A percentile compares a stretch with the other conserved stretches of the same genome.
These are phyloP conservation scores for Mesorhabditis belari DNA, from an alignment of 2,888 invertebrate genomes.

Conservation along the genomic window DNA sequence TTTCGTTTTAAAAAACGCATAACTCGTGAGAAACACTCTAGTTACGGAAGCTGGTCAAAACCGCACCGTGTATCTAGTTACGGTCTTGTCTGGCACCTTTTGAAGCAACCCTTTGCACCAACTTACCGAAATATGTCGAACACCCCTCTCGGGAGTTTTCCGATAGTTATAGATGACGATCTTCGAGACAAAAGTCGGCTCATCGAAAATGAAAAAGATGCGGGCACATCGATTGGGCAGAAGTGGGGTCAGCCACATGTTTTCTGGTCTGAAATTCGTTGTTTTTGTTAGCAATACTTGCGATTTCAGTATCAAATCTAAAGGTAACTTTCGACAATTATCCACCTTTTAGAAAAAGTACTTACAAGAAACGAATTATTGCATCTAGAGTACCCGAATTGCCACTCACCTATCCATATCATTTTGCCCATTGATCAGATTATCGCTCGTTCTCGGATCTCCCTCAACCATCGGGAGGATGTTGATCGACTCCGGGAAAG, in stretches of 20 bases:
- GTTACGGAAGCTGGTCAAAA: no score
- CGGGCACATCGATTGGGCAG: conserved; percentile 66
- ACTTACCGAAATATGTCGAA: conserved; percentile 72
- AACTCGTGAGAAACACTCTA: no score
- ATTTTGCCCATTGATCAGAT: conserved; percentile 69
- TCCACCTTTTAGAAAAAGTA: background rate
- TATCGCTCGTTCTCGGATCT: conserved; percentile 72
- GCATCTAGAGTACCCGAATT: no score
- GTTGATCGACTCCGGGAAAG: conserved; percentile 72
- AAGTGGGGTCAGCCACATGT: conserved; percentile 73
- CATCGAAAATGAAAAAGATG: conserved; percentile 73
- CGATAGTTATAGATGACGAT: conserved; percentile 78
- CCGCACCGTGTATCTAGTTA: no score
- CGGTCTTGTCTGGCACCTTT: background rate
- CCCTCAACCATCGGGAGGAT: conserved; percentile 62
- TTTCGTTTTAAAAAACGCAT: no score
- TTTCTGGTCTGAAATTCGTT: conserved; percentile 61
- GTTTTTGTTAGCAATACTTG: no score
- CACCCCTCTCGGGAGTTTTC: conserved; percentile 71
- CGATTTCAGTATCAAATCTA: no score
- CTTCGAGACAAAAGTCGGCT: conserved; percentile 68
- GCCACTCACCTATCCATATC: conserved; percentile 56
- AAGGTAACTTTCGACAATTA: no score
- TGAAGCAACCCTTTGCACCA: background rate
- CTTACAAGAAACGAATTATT: no score